Percentiles rank a stretch among this genome's conserved stretches.
Conservation (phyloP, 2,888 invertebrate species). For the Oligia fasciuncula region DNA sequence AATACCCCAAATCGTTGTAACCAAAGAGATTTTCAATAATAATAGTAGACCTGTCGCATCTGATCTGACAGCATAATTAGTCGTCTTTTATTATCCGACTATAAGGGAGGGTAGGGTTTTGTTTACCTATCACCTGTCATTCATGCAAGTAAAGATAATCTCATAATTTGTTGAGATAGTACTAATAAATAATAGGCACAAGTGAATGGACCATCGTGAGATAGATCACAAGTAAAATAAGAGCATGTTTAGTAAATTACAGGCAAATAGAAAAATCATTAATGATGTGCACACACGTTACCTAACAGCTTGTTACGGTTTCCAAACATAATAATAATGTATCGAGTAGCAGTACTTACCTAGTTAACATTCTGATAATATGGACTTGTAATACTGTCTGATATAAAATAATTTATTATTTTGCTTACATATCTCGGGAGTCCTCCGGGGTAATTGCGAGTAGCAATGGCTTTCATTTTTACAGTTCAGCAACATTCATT, state of each 20-base stretch:
- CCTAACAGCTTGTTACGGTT: neutral
- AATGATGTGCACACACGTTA: slow-evolving; percentile 7
- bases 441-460: too few species aligned
- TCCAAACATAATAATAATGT: slow-evolving; percentile 13
- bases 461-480: too few species aligned
- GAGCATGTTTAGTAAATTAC: neutral
- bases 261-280: slow-evolving; percentile 7
- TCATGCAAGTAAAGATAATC: neutral
- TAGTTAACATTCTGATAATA: neutral
- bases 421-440: too few species aligned
- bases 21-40: neutral
- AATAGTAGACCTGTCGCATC: neutral
- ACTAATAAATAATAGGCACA: neutral
- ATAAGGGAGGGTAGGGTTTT: neutral
- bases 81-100: neutral
- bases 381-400: too few species aligned
- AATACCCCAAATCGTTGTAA: neutral
- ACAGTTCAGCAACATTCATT: too few species aligned
- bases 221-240: neutral
- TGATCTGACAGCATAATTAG: neutral
- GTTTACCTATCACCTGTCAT: neutral
- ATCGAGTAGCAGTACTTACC: neutral
- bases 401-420: too few species aligned
- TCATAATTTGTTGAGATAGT: too few species aligned
- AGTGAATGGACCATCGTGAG: neutral